Conservation (phyloP, 1,140 invertebrate species). For the Pseudachorutes palmiensis region DNA sequence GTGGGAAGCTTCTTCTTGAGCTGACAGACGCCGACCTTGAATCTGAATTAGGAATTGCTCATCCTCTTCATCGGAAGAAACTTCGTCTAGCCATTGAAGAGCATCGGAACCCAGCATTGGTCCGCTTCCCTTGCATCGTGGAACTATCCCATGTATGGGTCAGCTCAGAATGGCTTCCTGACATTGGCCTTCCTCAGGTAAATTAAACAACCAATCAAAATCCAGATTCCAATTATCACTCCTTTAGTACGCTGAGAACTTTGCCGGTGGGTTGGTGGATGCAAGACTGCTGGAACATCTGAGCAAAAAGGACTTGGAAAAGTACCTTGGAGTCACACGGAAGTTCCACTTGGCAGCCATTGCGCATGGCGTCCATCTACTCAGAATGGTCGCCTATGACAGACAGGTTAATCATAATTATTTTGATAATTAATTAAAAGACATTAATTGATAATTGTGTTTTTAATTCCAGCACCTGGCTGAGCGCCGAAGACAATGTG, state of each 20-base stretch:
- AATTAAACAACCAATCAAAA: slow-evolving; percentile 12
- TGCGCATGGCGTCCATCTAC: slow-evolving; percentile 81
- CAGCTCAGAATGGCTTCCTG: slow-evolving; percentile 80
- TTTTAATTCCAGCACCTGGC: slow-evolving; percentile 59
- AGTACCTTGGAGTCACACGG: slow-evolving; percentile 76
- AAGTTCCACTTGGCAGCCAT: slow-evolving; percentile 91
- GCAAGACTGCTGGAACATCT: slow-evolving; percentile 83
- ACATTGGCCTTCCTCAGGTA: slow-evolving; percentile 73
- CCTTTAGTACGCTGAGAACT: slow-evolving; percentile 69
- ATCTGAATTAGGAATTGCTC: slow-evolving; percentile 72
- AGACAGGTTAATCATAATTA: slow-evolving; percentile 56
- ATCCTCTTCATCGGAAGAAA: slow-evolving; percentile 87
- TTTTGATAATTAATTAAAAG: background rate
- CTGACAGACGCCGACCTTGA: slow-evolving; percentile 79
- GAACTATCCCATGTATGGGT: slow-evolving; percentile 85
- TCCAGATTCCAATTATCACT: slow-evolving; percentile 13
- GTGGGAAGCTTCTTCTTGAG: slow-evolving; percentile 85
- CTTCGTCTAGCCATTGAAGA: slow-evolving; percentile 88
- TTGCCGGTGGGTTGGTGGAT: slow-evolving; percentile 82
- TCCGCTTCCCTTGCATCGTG: slow-evolving; percentile 75
- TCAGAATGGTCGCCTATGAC: slow-evolving; percentile 86
- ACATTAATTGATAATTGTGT: background rate
- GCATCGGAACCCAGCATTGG: slow-evolving; percentile 70
- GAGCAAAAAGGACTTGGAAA: slow-evolving; percentile 87
- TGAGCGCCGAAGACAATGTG: slow-evolving; percentile 75